Percentiles rank a stretch among this genome's conserved stretches.
Conservation (phyloP, 2,797 vertebrate species). For the Microctenopoma steveboyesi region DNA sequence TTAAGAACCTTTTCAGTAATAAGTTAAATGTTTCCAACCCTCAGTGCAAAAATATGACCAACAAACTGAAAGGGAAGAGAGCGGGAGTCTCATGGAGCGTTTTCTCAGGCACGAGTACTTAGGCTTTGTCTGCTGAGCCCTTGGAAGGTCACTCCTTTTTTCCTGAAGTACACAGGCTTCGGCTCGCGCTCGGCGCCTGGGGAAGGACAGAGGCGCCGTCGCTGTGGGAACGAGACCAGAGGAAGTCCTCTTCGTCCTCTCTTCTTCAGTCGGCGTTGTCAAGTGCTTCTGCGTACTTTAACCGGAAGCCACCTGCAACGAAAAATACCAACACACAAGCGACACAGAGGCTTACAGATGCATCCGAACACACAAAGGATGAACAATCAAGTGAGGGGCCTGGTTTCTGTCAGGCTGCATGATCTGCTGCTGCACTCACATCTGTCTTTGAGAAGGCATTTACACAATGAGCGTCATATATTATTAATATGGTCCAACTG, state of each 20-base stretch:
- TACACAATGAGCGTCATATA: neutral
- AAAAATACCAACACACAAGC: conserved; percentile 18
- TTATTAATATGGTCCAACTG: neutral
- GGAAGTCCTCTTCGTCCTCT: conserved; percentile 51
- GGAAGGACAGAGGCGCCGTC: conserved; percentile 8
- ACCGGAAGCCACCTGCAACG: conserved; percentile 91
- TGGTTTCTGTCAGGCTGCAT: no score
- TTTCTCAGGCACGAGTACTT: conserved; percentile 69
- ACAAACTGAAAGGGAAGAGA: conserved; percentile 52
- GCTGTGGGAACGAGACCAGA: conserved; percentile 16
- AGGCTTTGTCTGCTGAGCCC: conserved; percentile 47
- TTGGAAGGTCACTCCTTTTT: conserved; percentile 34
- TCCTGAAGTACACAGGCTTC: conserved; percentile 36
- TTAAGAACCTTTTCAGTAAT: conserved; percentile 65
- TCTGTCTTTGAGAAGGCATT: neutral
- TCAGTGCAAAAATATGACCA: conserved; percentile 83
- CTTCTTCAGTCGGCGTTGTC: conserved; percentile 91
- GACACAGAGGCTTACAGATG: conserved; percentile 11
- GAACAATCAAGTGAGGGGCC: conserved; percentile 6
- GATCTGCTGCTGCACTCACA: neutral
- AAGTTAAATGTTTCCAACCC: conserved; percentile 74
- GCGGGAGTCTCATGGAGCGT: conserved; percentile 29
- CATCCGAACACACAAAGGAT: conserved; percentile 33
- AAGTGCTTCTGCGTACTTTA: conserved; percentile 92
- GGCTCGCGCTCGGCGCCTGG: conserved; percentile 13